Base-by-base conservation (phyloP, 2,888 invertebrate species). In the Perithous albicinctus region DNA sequence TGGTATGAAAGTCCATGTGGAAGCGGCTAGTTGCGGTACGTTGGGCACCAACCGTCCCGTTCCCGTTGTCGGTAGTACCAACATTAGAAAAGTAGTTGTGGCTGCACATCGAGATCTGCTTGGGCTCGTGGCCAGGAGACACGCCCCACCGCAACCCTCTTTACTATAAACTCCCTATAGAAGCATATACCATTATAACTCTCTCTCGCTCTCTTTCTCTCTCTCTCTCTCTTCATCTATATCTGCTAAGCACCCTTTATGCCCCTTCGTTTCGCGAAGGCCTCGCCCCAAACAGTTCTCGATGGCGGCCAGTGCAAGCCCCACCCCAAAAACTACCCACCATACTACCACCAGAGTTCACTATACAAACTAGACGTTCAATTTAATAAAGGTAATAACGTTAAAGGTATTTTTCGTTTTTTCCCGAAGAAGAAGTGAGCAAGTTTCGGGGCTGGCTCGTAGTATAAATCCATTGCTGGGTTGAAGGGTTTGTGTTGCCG, bases 381-480 rank as follows among this genome's bases (percentile, higher is more conserved):
- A 92, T 91, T 91, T 92, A 91, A 92, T 92, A 92, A 92, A 92
- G 91, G 90, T 90, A 92, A 92, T 92, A 91, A 90, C 88, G 87
- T 90, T 89, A 90, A 89, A 89, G 90, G 90, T 91, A 90, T 91
- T 89, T n/a, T 89, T 89, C 87, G 88, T 89, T 88, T 89, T 89
- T 89, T n/a, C n/a, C 87, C 56, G 79, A 78, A 73, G 67, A 78
- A 73, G 67, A 63, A 74, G 83, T 74, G 64, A 41, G 85, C 87
- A 89, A 89, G 87, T 88, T n/a, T 84, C 80, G 61, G 51, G 46
- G 72, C 67, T 56, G 73, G 73, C 26, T 63, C 51, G 48, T 74
- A 3, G 59, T 80, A 66, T 82, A 81, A 78, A 78, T 81, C 81
- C 67, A 51, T 54, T 48, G 29, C 77, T 54, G 64, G 76, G 76